phyloP scores from a whole-genome alignment of 1,140 invertebrate genomes.

The Argopecten irradians region DNA sequence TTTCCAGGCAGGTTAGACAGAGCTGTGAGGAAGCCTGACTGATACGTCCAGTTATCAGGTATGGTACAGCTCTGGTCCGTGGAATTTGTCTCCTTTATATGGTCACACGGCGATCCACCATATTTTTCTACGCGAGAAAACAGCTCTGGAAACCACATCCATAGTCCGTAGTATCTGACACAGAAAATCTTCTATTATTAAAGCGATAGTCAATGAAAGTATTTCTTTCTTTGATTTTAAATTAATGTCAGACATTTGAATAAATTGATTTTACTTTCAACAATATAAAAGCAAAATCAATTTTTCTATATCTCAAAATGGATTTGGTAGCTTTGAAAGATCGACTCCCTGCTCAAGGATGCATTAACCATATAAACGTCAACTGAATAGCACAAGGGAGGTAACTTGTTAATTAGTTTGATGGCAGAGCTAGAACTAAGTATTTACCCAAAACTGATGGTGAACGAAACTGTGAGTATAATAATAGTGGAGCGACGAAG shows the following conservation, averaged over 20 bases:
- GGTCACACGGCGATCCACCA: conserved; percentile 73
- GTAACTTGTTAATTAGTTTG: too few relatives aligned
- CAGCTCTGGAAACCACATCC: conserved; percentile 80
- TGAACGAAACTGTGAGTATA: conserved; percentile 77
- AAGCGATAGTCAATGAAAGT: too few relatives aligned
- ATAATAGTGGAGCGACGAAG: conserved; percentile 71
- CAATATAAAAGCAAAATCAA: too few relatives aligned
- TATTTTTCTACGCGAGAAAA: conserved; percentile 77
- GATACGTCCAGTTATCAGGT: conserved; percentile 66
- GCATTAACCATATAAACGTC: too few relatives aligned
- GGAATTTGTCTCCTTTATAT: not conserved
- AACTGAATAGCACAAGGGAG: too few relatives aligned
- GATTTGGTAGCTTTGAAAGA: too few relatives aligned
- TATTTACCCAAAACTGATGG: conserved; percentile 79
- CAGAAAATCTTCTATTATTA: too few relatives aligned
- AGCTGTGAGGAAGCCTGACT: conserved; percentile 73
- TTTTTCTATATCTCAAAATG: too few relatives aligned
- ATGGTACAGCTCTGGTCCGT: conserved; percentile 27
- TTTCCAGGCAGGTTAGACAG: conserved; percentile 78
- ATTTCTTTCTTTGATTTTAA: too few relatives aligned
- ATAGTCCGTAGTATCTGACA: conserved; percentile 78
- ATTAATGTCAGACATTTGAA: too few relatives aligned
- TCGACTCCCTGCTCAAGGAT: too few relatives aligned
- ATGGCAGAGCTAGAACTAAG: not conserved
- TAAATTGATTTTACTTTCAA: too few relatives aligned